These are phyloP conservation scores for Caenorhabditis japonica DNA, from an alignment of 2,888 invertebrate genomes.

Conservation along the genomic window DNA sequence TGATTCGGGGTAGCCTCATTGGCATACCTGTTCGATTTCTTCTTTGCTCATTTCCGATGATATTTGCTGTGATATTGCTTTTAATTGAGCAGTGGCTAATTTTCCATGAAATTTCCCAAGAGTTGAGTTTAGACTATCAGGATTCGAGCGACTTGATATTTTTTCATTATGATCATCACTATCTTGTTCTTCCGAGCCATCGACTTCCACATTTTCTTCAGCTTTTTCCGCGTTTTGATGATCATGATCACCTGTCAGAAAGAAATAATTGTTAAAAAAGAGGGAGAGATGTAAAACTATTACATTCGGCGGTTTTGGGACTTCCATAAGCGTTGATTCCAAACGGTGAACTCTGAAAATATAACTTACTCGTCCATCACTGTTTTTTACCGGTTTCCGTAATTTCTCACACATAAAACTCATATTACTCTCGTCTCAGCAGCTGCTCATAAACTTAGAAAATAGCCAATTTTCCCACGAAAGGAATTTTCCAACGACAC, in stretches of 20 bases:
- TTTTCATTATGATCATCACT: background rate
- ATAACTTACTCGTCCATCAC: too few species aligned
- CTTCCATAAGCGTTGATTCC: background rate
- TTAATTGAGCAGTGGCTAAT: constrained; percentile 71
- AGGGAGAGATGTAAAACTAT: too few species aligned
- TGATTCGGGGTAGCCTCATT: too few species aligned
- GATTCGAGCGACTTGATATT: background rate
- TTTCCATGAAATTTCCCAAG: constrained; percentile 73
- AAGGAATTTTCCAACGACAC: background rate
- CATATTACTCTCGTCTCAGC: too few species aligned
- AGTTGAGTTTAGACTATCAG: constrained; percentile 45
- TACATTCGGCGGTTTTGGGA: constrained; percentile 1
- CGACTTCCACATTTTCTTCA: background rate
- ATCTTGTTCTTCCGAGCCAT: background rate
- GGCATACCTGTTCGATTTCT: constrained; percentile 67
- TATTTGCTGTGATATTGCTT: constrained; percentile 65
- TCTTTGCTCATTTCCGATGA: constrained; percentile 68
- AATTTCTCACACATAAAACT: too few species aligned
- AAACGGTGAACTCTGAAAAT: background rate
- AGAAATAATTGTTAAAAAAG: too few species aligned
- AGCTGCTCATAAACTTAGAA: too few species aligned
- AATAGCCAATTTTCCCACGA: too few species aligned
- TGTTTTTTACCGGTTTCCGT: too few species aligned
- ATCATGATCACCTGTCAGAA: too few species aligned
- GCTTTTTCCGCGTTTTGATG: constrained; percentile 1